These are phyloP conservation scores for Crioceris asparagi DNA, from an alignment of 2,888 invertebrate genomes.

Conservation along the genomic window DNA sequence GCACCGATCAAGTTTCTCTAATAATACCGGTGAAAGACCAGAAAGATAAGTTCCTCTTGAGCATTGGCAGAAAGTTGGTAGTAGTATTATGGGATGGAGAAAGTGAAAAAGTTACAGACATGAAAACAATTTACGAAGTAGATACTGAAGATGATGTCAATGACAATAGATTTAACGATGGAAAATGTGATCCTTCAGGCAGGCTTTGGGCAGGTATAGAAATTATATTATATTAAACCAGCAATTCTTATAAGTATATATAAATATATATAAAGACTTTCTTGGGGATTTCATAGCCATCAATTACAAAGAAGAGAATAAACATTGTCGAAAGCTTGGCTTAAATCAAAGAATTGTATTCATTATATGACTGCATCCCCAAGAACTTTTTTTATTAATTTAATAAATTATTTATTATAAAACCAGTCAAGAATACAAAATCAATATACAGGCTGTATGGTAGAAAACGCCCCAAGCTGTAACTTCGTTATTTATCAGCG, in stretches of 20 bases:
- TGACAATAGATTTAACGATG: constrained; percentile 64
- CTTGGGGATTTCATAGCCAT: no score
- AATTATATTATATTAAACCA: neutral
- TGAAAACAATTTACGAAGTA: constrained; percentile 45
- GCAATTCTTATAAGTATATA: neutral
- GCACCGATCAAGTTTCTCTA: constrained; percentile 35
- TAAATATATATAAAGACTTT: neutral
- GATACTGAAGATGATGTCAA: constrained; percentile 42
- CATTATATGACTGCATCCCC: no score
- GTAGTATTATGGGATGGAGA: constrained; percentile 56
- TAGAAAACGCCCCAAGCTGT: no score
- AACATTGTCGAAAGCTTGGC: no score
- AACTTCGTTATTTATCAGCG: no score
- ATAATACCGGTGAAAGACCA: constrained; percentile 54
- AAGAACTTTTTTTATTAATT: neutral
- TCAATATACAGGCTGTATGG: no score
- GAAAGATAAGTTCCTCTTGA: constrained; percentile 51
- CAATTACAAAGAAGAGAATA: no score
- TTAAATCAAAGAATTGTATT: no score
- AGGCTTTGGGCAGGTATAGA: constrained; percentile 47
- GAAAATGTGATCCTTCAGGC: constrained; percentile 65
- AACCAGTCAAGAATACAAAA: no score
- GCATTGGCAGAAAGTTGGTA: constrained; percentile 46
- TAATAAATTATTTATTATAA: neutral
- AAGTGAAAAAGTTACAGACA: constrained; percentile 40